These are phyloP conservation scores for Machimus rusticus DNA, from an alignment of 2,888 invertebrate genomes.

Conservation along the genomic window DNA sequence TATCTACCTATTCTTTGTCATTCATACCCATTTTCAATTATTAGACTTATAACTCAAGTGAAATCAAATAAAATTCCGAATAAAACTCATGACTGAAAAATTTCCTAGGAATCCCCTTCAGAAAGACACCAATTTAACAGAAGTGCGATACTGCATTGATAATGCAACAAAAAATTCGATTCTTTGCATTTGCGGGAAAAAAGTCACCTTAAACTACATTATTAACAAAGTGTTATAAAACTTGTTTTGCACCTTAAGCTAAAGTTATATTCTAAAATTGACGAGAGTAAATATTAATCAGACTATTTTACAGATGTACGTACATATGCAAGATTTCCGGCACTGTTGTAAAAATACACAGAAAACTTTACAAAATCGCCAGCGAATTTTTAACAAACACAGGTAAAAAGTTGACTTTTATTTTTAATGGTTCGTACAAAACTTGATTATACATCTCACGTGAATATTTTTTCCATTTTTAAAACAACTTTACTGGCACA, in stretches of 20 bases:
- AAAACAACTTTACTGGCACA: background rate
- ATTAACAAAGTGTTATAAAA: background rate
- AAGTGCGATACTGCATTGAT: background rate
- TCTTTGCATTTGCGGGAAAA: background rate
- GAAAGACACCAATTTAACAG: background rate
- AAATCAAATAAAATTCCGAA: background rate
- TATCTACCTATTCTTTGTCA: too few species aligned
- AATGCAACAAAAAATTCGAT: background rate
- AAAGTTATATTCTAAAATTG: background rate
- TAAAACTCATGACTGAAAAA: background rate
- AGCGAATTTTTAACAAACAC: background rate
- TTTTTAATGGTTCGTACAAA: background rate
- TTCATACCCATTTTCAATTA: too few species aligned
- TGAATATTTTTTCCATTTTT: background rate
- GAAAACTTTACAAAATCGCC: background rate
- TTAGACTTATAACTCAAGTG: too few species aligned
- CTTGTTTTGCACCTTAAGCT: background rate
- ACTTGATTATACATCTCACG: background rate
- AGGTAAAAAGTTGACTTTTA: background rate
- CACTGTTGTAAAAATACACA: background rate
- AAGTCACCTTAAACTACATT: background rate
- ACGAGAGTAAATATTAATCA: background rate
- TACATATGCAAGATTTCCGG: background rate
- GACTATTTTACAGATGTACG: background rate
- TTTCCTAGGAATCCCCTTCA: background rate